Conservation (phyloP, 2,888 invertebrate species). For the Drosophila nigricruria region DNA sequence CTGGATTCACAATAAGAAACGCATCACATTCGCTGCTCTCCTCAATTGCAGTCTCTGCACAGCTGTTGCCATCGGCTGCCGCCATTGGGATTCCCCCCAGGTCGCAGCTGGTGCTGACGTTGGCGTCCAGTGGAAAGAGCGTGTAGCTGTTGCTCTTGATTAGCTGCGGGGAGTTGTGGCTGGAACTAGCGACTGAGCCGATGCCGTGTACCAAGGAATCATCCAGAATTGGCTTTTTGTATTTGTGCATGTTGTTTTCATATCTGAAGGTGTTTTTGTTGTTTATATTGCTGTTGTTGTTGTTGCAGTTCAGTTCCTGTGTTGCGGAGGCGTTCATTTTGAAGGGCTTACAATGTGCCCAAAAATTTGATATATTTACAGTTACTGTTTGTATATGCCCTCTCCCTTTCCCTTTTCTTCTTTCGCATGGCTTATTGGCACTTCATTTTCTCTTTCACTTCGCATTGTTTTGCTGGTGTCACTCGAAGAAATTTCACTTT, state of each 20-base stretch:
- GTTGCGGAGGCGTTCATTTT: constrained; percentile 43
- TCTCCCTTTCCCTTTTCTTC: constrained; percentile 17
- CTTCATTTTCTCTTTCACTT: constrained; percentile 52
- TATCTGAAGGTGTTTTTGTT: constrained; percentile 45
- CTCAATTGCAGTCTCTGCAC: constrained; percentile 31
- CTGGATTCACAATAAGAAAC: constrained; percentile 48
- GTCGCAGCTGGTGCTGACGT: constrained; percentile 6
- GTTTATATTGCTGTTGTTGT: constrained; percentile 11
- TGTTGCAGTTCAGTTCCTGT: constrained; percentile 21
- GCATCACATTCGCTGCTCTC: constrained; percentile 65
- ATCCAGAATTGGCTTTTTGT: constrained; percentile 32
- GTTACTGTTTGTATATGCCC: constrained; percentile 34
- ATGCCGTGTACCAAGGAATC: constrained; percentile 37
- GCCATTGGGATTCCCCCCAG: constrained; percentile 1
- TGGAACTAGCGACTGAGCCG: constrained; percentile 3
- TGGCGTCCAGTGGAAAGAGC: constrained; percentile 27
- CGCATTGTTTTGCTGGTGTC: constrained; percentile 43
- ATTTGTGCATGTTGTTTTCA: constrained; percentile 51
- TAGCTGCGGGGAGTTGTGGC: constrained; percentile 44
- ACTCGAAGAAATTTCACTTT: constrained; percentile 45
- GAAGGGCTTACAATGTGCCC: constrained; percentile 17
- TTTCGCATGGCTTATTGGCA: constrained; percentile 4
- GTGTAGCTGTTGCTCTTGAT: constrained; percentile 75
- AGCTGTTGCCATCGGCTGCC: constrained; percentile 5
- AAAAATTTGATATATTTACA: constrained; percentile 39